phyloP scores from a whole-genome alignment of 2,113 vertebrate species.

The Colossoma macropomum region DNA sequence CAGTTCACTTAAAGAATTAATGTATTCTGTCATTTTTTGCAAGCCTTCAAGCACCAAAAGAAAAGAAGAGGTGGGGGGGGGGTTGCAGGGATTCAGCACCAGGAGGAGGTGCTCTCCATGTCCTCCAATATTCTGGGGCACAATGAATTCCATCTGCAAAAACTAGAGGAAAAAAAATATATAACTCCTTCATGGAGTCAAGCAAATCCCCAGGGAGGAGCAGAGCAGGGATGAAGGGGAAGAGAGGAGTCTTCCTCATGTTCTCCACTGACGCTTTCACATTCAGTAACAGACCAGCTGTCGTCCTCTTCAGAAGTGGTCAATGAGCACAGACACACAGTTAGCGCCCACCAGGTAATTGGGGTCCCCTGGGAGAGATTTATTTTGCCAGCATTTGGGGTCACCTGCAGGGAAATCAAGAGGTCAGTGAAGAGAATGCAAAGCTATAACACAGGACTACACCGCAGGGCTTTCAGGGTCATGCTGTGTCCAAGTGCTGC shows the following conservation, averaged over 20 bases:
- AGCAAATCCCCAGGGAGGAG: conserved; percentile 71
- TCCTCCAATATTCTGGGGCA: conserved; percentile 64
- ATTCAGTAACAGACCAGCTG: conserved; percentile 87
- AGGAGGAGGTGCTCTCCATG: conserved; percentile 60
- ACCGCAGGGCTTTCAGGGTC: neutral
- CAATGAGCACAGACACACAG: conserved; percentile 98
- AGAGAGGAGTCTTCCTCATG: conserved; percentile 41
- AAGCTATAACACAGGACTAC: conserved; percentile 3
- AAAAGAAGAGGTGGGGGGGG: conserved; percentile 17
- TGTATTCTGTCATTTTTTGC: conserved; percentile 78
- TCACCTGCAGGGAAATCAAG: conserved; percentile 80
- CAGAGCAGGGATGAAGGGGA: conserved; percentile 7
- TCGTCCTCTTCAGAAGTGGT: conserved; percentile 94
- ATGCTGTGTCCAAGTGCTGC: neutral
- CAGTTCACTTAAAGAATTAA: conserved; percentile 76
- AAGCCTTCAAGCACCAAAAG: conserved; percentile 81
- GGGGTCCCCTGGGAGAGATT: conserved; percentile 97
- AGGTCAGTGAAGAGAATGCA: conserved; percentile 33
- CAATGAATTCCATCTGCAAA: conserved; percentile 67
- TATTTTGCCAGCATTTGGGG: conserved; percentile 99
- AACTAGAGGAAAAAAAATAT: conserved; percentile 62
- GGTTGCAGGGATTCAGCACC: conserved; percentile 53
- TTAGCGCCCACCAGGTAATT: conserved; percentile 99
- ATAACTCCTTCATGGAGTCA: conserved; percentile 82
- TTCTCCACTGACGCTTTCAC: conserved; percentile 77